These are phyloP conservation scores for Triplophysa siluroides DNA, from an alignment of 2,113 vertebrate species.

Conservation along the genomic window DNA sequence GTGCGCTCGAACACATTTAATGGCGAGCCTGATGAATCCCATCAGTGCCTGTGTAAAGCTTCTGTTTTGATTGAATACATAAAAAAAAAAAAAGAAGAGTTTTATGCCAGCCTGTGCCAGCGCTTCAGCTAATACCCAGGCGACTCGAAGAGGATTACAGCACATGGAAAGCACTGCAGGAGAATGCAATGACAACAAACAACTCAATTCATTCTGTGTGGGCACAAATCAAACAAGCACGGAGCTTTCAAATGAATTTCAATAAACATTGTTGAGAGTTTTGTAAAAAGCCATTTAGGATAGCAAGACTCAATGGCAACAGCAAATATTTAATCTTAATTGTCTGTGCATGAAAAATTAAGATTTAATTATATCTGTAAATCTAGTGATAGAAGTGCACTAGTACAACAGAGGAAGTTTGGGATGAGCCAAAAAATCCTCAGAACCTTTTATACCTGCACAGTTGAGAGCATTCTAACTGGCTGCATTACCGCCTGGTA, in stretches of 20 bases:
- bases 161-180: slow-evolving; percentile 8
- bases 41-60: slow-evolving; percentile 16
- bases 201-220: slow-evolving; percentile 11
- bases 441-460: too few species aligned
- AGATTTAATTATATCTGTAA: too few species aligned
- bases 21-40: slow-evolving; percentile 11
- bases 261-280: not conserved
- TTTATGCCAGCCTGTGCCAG: slow-evolving; percentile 7
- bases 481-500: too few species aligned
- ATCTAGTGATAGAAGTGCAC: too few species aligned
- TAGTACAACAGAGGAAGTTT: too few species aligned
- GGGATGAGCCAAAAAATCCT: too few species aligned
- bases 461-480: too few species aligned
- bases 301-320: too few species aligned
- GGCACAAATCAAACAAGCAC: slow-evolving; percentile 1
- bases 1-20: not conserved
- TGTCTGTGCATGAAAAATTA: too few species aligned
- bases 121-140: not conserved
- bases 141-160: not conserved
- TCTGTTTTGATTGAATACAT: slow-evolving; percentile 8
- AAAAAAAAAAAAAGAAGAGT: not conserved
- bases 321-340: too few species aligned
- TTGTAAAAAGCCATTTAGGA: not conserved
- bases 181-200: slow-evolving; percentile 1
- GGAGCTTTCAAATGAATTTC: slow-evolving; percentile 1